phyloP scores from a whole-genome alignment of 2,113 vertebrate species.

The Grammomys surdaster region DNA sequence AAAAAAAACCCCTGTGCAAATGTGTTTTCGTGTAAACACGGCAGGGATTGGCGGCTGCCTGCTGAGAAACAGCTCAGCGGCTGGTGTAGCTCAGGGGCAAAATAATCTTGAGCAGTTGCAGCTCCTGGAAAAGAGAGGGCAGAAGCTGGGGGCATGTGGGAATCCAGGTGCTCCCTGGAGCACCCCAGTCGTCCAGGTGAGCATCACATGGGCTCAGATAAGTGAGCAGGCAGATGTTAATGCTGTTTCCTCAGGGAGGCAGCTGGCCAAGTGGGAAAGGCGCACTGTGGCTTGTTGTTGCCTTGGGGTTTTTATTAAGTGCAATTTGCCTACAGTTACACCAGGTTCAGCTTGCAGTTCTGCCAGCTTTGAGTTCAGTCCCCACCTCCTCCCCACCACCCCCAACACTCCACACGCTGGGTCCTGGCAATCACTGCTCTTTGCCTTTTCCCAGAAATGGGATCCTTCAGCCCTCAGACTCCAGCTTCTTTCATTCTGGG shows the following conservation, averaged over 20 bases:
- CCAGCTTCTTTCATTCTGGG: neutral
- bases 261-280: neutral
- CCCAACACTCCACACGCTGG: neutral
- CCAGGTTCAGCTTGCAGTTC: neutral
- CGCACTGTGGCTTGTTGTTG: neutral
- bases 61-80: slow-evolving; percentile 64
- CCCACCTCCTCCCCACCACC: too few relatives aligned
- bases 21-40: slow-evolving; percentile 81
- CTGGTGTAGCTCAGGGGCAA: slow-evolving; percentile 49
- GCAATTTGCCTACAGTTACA: slow-evolving; percentile 20
- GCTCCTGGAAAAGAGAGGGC: neutral
- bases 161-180: slow-evolving; percentile 33
- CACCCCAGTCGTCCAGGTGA: slow-evolving; percentile 39
- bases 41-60: slow-evolving; percentile 66
- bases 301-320: neutral
- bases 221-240: slow-evolving; percentile 57
- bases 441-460: neutral
- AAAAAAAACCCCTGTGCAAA: slow-evolving; percentile 69
- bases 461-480: neutral
- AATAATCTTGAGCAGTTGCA: slow-evolving; percentile 8
- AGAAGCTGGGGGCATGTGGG: neutral
- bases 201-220: neutral
- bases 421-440: neutral
- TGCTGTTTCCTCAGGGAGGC: neutral
- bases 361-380: neutral